These are phyloP conservation scores for Sylvilagus floridanus DNA, from an alignment of 2,797 vertebrate genomes.

Conservation along the genomic window DNA sequence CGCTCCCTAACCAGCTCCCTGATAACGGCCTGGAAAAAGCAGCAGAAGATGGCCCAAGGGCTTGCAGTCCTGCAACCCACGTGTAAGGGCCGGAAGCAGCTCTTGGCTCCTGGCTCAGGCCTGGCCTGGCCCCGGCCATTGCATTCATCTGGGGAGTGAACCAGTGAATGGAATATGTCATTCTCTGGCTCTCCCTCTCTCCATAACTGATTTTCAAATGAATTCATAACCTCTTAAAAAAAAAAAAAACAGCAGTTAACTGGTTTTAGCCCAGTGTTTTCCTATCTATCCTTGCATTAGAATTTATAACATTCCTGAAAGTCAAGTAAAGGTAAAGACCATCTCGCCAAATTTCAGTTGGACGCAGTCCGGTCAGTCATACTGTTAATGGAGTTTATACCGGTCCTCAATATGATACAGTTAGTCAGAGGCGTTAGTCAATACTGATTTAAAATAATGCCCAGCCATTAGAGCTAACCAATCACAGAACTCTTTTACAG, in stretches of 20 bases:
- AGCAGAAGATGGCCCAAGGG: no score
- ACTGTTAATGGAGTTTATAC: neutral
- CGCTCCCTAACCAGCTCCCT: no score
- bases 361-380: neutral
- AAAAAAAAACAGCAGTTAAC: neutral
- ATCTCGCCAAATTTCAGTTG: conserved; percentile 29
- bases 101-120: no score
- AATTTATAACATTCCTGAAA: conserved; percentile 7
- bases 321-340: neutral
- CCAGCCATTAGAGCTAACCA: neutral
- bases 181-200: no score
- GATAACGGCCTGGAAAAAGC: no score
- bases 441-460: neutral
- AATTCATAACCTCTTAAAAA: no score
- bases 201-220: no score
- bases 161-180: no score
- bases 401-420: neutral
- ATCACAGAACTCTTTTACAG: neutral
- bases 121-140: no score
- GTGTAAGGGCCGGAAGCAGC: no score
- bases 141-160: no score
- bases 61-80: no score
- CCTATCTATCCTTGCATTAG: neutral
- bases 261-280: neutral
- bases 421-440: neutral